These are phyloP conservation scores for Chromoteleia sp. DNA, from an alignment of 2,888 invertebrate genomes.

Conservation along the genomic window DNA sequence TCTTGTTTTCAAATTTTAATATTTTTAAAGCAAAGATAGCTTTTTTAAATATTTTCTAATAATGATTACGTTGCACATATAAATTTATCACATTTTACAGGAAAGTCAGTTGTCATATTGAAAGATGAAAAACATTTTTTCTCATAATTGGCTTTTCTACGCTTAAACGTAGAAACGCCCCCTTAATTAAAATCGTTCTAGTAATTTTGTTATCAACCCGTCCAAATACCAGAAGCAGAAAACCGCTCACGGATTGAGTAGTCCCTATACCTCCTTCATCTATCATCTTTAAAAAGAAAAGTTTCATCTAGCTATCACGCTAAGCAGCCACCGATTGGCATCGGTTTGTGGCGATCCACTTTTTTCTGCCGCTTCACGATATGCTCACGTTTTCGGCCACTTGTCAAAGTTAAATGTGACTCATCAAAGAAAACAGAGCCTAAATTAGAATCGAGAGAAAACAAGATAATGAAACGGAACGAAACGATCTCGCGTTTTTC, in stretches of 20 bases:
- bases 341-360: constrained; percentile 5
- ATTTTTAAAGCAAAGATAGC: no score
- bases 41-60: no score
- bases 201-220: constrained; percentile 5
- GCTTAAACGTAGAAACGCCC: constrained; percentile 17
- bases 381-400: constrained; percentile 24
- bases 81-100: no score
- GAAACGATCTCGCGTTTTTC: constrained; percentile 47
- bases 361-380: constrained; percentile 51
- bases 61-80: no score
- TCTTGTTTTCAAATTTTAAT: no score
- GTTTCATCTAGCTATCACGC: constrained; percentile 64
- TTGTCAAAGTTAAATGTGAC: constrained; percentile 55
- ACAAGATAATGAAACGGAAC: constrained; percentile 38
- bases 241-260: constrained; percentile 56
- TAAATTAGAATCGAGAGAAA: constrained; percentile 35
- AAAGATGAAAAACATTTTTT: constrained; percentile 12
- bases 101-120: no score
- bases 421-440: constrained; percentile 28
- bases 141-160: neutral
- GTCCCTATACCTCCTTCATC: constrained; percentile 69
- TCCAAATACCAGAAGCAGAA: constrained; percentile 71
- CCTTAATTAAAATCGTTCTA: constrained; percentile 31
- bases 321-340: constrained; percentile 21
- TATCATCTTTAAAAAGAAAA: constrained; percentile 72